Conservation (phyloP, 2,113 vertebrate species). For the Phainopepla nitens region DNA sequence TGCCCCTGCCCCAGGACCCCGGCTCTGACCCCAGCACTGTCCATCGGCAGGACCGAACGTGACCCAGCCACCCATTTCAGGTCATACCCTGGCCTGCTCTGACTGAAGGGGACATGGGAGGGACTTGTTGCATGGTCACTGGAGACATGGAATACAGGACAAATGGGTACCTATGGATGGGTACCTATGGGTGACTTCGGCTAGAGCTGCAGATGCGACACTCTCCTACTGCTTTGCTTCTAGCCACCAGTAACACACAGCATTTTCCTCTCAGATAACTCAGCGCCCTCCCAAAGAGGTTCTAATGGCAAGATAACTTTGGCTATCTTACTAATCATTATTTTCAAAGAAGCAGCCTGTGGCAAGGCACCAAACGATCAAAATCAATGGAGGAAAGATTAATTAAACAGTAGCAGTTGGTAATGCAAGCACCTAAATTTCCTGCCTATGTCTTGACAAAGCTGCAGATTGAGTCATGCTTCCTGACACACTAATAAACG, state of each 20-base stretch:
- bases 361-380: background rate
- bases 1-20: rapidly evolving
- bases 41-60: rapidly evolving
- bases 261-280: background rate
- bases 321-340: background rate
- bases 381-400: background rate
- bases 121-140: background rate
- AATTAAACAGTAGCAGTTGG: background rate
- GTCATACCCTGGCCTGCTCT: background rate
- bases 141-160: background rate
- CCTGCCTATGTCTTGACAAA: constrained; percentile 26
- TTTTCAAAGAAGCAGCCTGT: background rate
- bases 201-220: background rate
- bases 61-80: background rate
- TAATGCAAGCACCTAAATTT: constrained; percentile 25
- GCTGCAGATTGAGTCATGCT: constrained; percentile 27
- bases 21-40: rapidly evolving
- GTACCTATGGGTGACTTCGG: background rate
- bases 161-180: background rate
- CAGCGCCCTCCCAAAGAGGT: background rate
- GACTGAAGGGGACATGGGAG: background rate
- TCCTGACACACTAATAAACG: constrained; percentile 35
- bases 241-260: background rate
- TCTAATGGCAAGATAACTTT: background rate
- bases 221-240: background rate